Conservation (phyloP, 2,888 invertebrate species). For the Atrina japonica region DNA sequence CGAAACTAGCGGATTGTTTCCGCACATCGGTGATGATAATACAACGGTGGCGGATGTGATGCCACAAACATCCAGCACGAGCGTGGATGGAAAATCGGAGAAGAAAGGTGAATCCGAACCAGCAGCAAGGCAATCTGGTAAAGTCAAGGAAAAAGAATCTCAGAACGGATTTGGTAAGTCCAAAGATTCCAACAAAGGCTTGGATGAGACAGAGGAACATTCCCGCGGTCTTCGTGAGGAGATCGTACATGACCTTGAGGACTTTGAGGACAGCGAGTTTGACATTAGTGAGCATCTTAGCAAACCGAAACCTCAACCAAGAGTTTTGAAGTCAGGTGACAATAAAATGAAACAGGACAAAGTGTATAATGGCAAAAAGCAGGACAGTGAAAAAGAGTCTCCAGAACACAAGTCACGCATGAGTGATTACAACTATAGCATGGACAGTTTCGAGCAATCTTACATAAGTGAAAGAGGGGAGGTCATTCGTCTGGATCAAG, state of each 20-base stretch:
- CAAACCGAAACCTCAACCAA: constrained; percentile 33
- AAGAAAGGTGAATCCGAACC: constrained; percentile 5
- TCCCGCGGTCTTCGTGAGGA: constrained; percentile 32
- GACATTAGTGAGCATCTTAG: constrained; percentile 28
- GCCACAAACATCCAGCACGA: background rate
- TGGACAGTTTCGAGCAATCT: constrained; percentile 70
- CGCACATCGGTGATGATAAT: constrained; percentile 48
- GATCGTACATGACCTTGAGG: constrained; percentile 28
- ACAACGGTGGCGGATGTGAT: constrained; percentile 41
- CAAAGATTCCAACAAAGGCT: background rate
- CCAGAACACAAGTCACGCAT: constrained; percentile 53
- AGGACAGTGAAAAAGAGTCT: constrained; percentile 38
- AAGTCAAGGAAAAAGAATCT: background rate
- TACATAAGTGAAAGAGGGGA: constrained; percentile 66
- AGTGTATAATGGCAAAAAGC: constrained; percentile 14
- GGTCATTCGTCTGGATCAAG: constrained; percentile 57
- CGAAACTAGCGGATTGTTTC: constrained; percentile 64
- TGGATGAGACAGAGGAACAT: constrained; percentile 6
- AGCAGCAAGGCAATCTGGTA: background rate
- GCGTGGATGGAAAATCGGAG: too few species aligned
- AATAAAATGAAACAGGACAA: constrained; percentile 9
- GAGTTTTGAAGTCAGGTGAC: constrained; percentile 18
- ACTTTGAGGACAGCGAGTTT: constrained; percentile 33
- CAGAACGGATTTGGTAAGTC: background rate
- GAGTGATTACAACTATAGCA: constrained; percentile 69